phyloP scores from a whole-genome alignment of 2,797 vertebrate genomes.

The Apodemus agrarius region DNA sequence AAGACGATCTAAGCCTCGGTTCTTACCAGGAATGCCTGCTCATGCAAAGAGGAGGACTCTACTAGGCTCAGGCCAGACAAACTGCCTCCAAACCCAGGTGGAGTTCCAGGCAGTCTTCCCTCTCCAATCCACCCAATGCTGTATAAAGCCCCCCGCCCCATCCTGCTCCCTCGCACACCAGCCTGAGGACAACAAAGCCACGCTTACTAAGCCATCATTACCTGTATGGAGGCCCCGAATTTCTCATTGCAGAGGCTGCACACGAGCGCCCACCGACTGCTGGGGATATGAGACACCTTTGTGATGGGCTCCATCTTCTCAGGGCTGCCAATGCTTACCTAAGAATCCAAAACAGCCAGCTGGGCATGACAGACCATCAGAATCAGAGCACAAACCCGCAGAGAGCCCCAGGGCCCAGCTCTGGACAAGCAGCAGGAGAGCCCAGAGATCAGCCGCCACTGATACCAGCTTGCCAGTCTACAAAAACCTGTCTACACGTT shows the following conservation, averaged over 20 bases:
- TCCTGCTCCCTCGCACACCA: not conserved
- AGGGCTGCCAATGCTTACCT: constrained; percentile 97
- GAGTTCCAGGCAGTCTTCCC: not conserved
- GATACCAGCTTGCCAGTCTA: not conserved
- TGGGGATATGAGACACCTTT: constrained; percentile 98
- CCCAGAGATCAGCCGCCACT: not conserved
- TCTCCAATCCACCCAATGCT: not conserved
- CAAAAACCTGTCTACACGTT: not conserved
- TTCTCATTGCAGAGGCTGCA: constrained; percentile 98
- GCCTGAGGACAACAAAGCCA: not conserved
- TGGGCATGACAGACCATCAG: not conserved
- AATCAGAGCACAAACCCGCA: not conserved
- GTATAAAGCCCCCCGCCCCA: not conserved
- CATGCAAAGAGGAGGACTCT: not conserved
- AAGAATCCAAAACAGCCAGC: not conserved
- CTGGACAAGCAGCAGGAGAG: not conserved
- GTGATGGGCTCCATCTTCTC: constrained; percentile 99
- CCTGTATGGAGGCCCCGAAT: constrained; percentile 98
- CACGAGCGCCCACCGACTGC: constrained; percentile 96
- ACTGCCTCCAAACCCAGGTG: not conserved
- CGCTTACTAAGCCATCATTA: constrained; percentile 65
- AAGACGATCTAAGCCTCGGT: not conserved
- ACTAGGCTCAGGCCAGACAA: not conserved
- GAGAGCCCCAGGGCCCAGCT: not conserved
- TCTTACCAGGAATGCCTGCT: not conserved